A percentile compares a stretch with the other conserved stretches of the same genome.
phyloP scores from a whole-genome alignment of 2,113 vertebrate species.

The Urocolius indicus region DNA sequence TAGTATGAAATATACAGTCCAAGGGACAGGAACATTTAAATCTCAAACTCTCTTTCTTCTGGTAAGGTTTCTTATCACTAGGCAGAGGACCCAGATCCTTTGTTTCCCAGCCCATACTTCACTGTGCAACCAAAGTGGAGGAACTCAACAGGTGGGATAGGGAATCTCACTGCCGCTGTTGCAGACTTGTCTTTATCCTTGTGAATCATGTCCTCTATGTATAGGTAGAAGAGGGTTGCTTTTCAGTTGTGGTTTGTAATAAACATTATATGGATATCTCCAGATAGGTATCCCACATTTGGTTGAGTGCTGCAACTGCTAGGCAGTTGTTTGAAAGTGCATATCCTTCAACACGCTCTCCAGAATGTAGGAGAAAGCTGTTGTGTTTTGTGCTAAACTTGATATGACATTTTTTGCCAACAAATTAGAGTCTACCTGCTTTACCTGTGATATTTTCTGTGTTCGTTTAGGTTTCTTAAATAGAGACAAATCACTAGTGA shows the following conservation, averaged over 20 bases:
- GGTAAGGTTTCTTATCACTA: neutral
- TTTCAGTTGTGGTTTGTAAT: neutral
- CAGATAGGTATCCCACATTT: neutral
- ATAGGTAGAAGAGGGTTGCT: neutral
- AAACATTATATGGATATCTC: neutral
- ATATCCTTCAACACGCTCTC: neutral
- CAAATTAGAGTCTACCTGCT: neutral
- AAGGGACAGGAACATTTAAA: neutral
- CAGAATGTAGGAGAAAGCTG: neutral
- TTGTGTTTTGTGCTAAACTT: neutral
- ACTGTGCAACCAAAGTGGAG: neutral
- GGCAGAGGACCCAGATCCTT: neutral
- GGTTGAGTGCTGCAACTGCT: neutral
- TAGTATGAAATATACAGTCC: neutral
- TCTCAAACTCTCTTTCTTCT: neutral
- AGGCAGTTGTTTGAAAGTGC: neutral
- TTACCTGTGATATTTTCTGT: neutral
- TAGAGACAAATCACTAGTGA: neutral
- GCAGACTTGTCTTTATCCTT: neutral
- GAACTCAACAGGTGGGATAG: neutral
- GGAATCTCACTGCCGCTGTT: neutral
- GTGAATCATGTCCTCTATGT: neutral
- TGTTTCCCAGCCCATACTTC: neutral
- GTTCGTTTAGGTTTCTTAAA: too few species aligned
- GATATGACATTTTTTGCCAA: neutral